Base-by-base conservation (phyloP, 2,113 vertebrate species). In the Cygnus buccinator region DNA sequence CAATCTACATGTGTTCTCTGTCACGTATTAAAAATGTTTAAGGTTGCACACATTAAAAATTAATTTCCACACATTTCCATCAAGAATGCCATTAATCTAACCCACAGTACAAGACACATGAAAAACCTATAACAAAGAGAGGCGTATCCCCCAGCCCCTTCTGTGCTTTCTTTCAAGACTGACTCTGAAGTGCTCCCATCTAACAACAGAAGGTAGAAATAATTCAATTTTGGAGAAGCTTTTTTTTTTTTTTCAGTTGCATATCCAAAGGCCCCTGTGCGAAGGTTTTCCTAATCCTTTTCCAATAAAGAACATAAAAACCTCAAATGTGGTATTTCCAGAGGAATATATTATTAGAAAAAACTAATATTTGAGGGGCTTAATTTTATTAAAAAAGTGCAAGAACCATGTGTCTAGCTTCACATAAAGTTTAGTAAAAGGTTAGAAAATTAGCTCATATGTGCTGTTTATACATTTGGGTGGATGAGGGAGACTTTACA, bases 311-410 rank as follows among this genome's bases (percentile, higher is more conserved):
- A 74, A 41, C 17, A 78, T 68, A 31, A 96, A 88, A 93, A 23
- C 13, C 79, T 92, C 57, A 31, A 44, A 87, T 72, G 11, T 65
- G 41, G 59, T 72, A 76, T 93, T 96, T 90, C 57, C 76, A 78
- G 35, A 84, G 73, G 61, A 79, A 44, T 4, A 5, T 37, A 16
- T 73, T 78, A 75, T 89, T 75, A 92, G 79, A 71, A 90, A 81
- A 54, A 90, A 84, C 59, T 82, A 23, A 21, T 96, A 96, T 95
- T 92, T 84, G 95, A 94, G 74, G 76, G 92, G 76, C 73, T 93
- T 94, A 81, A 44, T 82, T 88, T 95, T 91, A 91, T 93, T 94
- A 88, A 90, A 91, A 89, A 68, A 20, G 68, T 92, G 57, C 26
- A 65, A 71, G 80, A 68, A 43, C 37, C 87, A 10, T 37, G 75